phyloP scores from a whole-genome alignment of 1,140 invertebrate genomes.

The Drosophila varians region DNA sequence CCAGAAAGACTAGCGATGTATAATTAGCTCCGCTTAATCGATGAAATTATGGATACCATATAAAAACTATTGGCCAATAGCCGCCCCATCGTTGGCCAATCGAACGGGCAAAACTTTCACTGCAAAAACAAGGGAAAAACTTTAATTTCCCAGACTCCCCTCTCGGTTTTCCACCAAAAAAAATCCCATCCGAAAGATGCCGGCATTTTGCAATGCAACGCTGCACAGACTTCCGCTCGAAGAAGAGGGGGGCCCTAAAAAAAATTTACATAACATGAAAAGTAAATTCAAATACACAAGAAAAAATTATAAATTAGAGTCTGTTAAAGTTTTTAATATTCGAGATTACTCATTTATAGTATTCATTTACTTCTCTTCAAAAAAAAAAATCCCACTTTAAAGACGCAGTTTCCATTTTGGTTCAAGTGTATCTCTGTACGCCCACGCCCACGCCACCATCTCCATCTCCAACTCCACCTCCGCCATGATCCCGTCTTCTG shows the following conservation, averaged over 20 bases:
- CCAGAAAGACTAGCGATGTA: slow-evolving; percentile 6
- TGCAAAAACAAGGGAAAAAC: slow-evolving; percentile 41
- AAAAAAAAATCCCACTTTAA: too few species aligned
- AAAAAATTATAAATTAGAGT: slow-evolving; percentile 20
- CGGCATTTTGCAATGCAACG: slow-evolving; percentile 74
- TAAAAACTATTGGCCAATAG: slow-evolving; percentile 19
- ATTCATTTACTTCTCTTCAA: too few species aligned
- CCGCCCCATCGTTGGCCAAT: slow-evolving; percentile 35
- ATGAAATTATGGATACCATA: slow-evolving; percentile 15
- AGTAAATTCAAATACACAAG: slow-evolving; percentile 2
- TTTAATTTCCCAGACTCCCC: slow-evolving; percentile 12
- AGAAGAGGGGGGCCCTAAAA: slow-evolving; percentile 14
- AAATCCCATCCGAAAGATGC: slow-evolving; percentile 19
- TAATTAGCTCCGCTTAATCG: slow-evolving; percentile 9
- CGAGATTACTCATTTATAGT: too few species aligned
- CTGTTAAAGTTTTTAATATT: not conserved
- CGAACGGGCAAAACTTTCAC: slow-evolving; percentile 57
- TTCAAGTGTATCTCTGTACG: not conserved
- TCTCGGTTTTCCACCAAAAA: slow-evolving; percentile 23
- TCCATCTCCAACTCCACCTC: too few species aligned
- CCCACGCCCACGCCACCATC: slow-evolving; percentile 21
- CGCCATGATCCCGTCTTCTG: slow-evolving; percentile 12
- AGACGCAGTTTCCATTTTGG: too few species aligned
- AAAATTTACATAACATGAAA: slow-evolving; percentile 56
- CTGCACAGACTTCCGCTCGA: slow-evolving; percentile 71